These are phyloP conservation scores for Tenrec ecaudatus DNA, from an alignment of 2,113 vertebrate species.

Conservation along the genomic window DNA sequence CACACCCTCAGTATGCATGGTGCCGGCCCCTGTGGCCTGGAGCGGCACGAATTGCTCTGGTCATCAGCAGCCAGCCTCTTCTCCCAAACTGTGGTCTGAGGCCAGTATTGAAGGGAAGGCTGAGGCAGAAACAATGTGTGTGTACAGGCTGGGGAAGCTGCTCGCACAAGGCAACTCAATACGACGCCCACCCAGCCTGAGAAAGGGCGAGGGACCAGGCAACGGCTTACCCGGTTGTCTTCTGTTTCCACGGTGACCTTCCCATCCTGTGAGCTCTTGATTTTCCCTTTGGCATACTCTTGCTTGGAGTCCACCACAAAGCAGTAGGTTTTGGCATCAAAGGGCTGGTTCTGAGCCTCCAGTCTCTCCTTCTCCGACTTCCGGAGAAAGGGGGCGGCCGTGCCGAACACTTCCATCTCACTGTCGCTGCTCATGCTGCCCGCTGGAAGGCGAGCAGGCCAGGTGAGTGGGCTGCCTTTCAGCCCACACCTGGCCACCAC, in stretches of 20 bases:
- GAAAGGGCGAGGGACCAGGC: accelerated
- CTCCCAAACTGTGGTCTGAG: not conserved
- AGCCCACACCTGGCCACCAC: not conserved
- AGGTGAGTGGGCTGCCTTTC: not conserved
- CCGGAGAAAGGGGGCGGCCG: constrained; percentile 87
- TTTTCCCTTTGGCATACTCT: constrained; percentile 89
- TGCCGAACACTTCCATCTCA: constrained; percentile 89
- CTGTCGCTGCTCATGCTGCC: constrained; percentile 86
- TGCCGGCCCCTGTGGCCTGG: not conserved
- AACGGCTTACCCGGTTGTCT: constrained; percentile 85
- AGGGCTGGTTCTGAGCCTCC: constrained; percentile 91
- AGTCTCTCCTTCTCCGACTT: constrained; percentile 90
- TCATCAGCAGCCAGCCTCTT: not conserved
- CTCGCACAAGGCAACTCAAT: no score
- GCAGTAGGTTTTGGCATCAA: constrained; percentile 91
- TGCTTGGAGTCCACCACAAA: constrained; percentile 89
- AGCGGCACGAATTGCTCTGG: not conserved
- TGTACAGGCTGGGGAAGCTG: accelerated
- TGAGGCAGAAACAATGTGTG: not conserved
- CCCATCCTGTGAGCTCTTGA: constrained; percentile 87
- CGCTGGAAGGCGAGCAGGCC: constrained; percentile 71
- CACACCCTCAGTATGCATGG: not conserved
- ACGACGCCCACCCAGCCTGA: not conserved
- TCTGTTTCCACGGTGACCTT: constrained; percentile 90
- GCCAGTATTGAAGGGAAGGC: not conserved